Evolutionary conservation across 1,140 invertebrate genomes (phyloP).

Genomic region (Drosophila virilis): DNA sequence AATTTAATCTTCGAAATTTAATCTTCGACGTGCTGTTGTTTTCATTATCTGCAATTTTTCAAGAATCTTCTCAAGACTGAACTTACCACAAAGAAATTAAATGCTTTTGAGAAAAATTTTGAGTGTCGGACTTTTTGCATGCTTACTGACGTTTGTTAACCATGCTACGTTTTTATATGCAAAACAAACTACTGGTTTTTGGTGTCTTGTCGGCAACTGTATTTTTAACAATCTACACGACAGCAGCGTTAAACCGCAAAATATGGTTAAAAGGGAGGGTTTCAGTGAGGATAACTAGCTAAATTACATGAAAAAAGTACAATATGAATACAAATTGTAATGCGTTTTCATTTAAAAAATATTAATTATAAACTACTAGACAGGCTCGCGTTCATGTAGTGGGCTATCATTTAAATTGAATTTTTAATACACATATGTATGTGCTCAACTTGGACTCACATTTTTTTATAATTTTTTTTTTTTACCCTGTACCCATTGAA

Average conservation of each 20-base stretch:
- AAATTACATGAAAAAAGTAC: conserved; percentile 7
- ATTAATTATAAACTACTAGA: conserved; percentile 69
- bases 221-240: conserved; percentile 65
- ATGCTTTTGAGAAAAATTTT: too few relatives aligned
- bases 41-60: too few relatives aligned
- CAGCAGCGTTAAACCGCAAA: conserved; percentile 73
- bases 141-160: too few relatives aligned
- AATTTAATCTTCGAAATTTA: too few relatives aligned
- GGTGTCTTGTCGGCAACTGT: conserved; percentile 39
- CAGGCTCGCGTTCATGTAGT: conserved; percentile 8
- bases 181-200: conserved; percentile 7
- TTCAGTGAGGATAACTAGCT: conserved; percentile 22
- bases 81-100: too few relatives aligned
- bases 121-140: too few relatives aligned
- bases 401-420: conserved; percentile 36
- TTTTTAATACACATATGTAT: conserved; percentile 39
- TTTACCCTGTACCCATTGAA: background rate
- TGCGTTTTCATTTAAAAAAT: conserved; percentile 75
- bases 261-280: conserved; percentile 23
- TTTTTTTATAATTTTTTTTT: conserved; percentile 16
- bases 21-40: too few relatives aligned
- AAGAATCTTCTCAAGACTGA: too few relatives aligned
- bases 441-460: background rate
- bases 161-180: background rate
- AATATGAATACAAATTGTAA: conserved; percentile 59